phyloP scores from a whole-genome alignment of 2,888 invertebrate genomes.

The Eupithecia centaureata region DNA sequence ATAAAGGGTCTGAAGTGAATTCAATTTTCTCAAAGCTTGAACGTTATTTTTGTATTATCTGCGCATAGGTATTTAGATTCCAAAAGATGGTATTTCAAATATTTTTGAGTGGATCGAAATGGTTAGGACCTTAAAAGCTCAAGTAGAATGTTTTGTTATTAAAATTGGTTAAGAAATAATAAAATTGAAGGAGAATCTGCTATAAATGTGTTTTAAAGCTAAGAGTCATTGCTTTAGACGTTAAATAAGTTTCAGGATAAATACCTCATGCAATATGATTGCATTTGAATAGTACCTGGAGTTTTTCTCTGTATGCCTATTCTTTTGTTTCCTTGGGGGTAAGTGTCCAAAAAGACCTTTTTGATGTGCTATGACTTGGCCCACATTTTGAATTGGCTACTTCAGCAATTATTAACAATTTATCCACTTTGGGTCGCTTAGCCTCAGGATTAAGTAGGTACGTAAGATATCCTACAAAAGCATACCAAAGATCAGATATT shows the following conservation, averaged over 20 bases:
- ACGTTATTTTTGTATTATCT: slow-evolving; percentile 19
- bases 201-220: neutral
- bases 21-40: slow-evolving; percentile 26
- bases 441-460: too few species aligned
- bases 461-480: neutral
- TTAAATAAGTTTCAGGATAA: neutral
- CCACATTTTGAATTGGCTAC: too few species aligned
- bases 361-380: too few species aligned
- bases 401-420: too few species aligned
- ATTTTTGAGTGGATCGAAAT: slow-evolving; percentile 7
- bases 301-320: too few species aligned
- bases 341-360: too few species aligned
- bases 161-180: neutral
- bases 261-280: neutral
- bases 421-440: too few species aligned
- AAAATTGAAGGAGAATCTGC: neutral
- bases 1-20: slow-evolving; percentile 27
- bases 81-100: slow-evolving; percentile 17
- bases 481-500: neutral
- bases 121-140: slow-evolving; percentile 1
- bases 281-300: too few species aligned
- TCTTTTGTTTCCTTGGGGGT: too few species aligned
- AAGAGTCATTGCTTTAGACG: neutral
- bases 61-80: slow-evolving; percentile 12
- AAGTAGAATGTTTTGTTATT: neutral